A percentile compares a stretch with the other conserved stretches of the same genome.
phyloP scores from a whole-genome alignment of 2,888 invertebrate species.

The Sarcophaga caerulescens region DNA sequence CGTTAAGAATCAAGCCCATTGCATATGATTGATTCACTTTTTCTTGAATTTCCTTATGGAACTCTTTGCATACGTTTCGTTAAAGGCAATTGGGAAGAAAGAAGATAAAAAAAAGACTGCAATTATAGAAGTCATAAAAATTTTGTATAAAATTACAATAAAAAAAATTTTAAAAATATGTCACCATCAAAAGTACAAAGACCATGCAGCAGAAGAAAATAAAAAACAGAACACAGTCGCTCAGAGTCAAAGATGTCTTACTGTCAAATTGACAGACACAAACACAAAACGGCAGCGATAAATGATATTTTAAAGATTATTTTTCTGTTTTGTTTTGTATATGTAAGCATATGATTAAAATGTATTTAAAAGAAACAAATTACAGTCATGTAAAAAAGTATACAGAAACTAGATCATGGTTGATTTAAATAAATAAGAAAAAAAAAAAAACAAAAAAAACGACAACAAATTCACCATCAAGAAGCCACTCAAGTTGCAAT shows the following conservation, averaged over 20 bases:
- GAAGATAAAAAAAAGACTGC: neutral
- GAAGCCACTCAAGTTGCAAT: conserved; percentile 67
- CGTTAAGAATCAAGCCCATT: conserved; percentile 8
- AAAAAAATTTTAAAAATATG: conserved; percentile 26
- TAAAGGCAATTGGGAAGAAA: neutral
- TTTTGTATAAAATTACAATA: conserved; percentile 60
- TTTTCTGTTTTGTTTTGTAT: conserved; percentile 13
- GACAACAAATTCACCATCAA: conserved; percentile 26
- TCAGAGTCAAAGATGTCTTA: conserved; percentile 29
- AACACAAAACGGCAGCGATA: neutral
- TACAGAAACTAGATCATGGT: conserved; percentile 65
- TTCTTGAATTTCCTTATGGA: conserved; percentile 13
- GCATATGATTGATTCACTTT: neutral
- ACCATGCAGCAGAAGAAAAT: conserved; percentile 6
- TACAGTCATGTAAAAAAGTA: conserved; percentile 46
- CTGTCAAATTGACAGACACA: conserved; percentile 59
- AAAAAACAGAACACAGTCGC: neutral
- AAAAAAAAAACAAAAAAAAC: neutral
- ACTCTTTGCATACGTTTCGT: neutral
- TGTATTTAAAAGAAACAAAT: conserved; percentile 35
- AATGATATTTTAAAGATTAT: conserved; percentile 6
- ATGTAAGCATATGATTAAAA: conserved; percentile 44
- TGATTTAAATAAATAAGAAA: conserved; percentile 30
- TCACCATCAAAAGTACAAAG: conserved; percentile 40
- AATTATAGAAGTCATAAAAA: conserved; percentile 54